A percentile compares a stretch with the other conserved stretches of the same genome.
phyloP scores from a whole-genome alignment of 2,113 vertebrate species.

The Xenopus borealis region DNA sequence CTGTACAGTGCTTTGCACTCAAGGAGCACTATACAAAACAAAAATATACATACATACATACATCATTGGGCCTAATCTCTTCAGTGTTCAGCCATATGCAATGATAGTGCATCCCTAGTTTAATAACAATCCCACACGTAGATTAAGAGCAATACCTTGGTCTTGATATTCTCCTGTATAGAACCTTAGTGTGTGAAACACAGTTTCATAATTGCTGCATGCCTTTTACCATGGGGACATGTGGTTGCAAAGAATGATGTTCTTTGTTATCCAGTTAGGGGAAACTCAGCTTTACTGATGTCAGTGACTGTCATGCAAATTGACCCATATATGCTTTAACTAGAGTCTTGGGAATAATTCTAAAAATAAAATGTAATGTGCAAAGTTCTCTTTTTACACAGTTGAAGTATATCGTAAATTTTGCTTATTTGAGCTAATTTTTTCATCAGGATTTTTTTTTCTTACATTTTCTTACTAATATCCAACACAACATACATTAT shows the following conservation, averaged over 20 bases:
- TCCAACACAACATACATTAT: slow-evolving; percentile 2
- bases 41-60: too few species aligned
- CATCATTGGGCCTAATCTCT: too few species aligned
- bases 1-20: too few species aligned
- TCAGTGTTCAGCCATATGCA: too few species aligned
- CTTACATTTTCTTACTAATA: neutral
- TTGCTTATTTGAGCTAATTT: neutral
- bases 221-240: neutral
- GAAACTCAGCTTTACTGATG: neutral
- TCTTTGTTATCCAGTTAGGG: neutral
- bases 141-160: too few species aligned
- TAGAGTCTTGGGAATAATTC: neutral
- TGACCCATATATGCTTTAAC: neutral
- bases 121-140: too few species aligned
- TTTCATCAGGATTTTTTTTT: neutral
- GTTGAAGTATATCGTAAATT: slow-evolving; percentile 13
- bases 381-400: slow-evolving; percentile 9
- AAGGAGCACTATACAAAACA: too few species aligned
- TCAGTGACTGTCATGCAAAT: neutral
- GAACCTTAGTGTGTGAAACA: neutral
- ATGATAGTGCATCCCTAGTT: too few species aligned
- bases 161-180: neutral
- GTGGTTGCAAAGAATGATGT: neutral
- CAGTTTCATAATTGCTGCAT: too few species aligned
- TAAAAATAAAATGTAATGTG: neutral